Percentiles rank a stretch among this genome's conserved stretches.
Conservation (phyloP, 2,888 invertebrate genomes). For the Stratiomys singularior region DNA sequence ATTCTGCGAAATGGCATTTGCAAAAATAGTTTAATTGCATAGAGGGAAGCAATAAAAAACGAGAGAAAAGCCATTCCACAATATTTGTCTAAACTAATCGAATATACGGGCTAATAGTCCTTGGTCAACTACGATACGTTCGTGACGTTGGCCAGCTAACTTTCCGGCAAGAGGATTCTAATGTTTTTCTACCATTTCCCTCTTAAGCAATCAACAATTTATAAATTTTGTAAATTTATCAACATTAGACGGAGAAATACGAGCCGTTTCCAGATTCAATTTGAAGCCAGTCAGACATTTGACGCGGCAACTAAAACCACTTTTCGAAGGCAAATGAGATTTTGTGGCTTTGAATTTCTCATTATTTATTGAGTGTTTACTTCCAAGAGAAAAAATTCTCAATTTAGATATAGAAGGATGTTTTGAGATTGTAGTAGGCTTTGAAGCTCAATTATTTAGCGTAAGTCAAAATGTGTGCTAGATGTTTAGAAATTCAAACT, state of each 20-base stretch:
- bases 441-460: too few species aligned
- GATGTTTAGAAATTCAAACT: too few species aligned
- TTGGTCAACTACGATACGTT: not conserved
- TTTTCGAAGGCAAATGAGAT: not conserved
- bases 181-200: conserved; percentile 2
- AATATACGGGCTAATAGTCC: conserved; percentile 16
- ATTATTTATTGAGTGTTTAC: conserved; percentile 13
- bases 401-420: too few species aligned
- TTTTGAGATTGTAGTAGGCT: too few species aligned
- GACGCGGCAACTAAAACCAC: not conserved
- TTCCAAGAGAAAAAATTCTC: not conserved
- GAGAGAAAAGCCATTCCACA: not conserved
- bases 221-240: conserved; percentile 7
- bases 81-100: conserved; percentile 46
- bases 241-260: conserved; percentile 1
- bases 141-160: not conserved
- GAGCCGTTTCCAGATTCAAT: not conserved
- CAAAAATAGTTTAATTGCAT: conserved; percentile 42
- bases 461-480: too few species aligned
- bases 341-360: conserved; percentile 13
- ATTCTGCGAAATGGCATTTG: conserved; percentile 27
- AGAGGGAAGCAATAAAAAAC: conserved; percentile 17
- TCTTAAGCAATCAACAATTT: conserved; percentile 12
- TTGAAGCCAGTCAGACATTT: not conserved
- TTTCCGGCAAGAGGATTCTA: not conserved